Evolutionary conservation across 2,888 invertebrate species (phyloP), one percentile per base, ranked within the genome.

Genomic region (Tiphia femorata): DNA sequence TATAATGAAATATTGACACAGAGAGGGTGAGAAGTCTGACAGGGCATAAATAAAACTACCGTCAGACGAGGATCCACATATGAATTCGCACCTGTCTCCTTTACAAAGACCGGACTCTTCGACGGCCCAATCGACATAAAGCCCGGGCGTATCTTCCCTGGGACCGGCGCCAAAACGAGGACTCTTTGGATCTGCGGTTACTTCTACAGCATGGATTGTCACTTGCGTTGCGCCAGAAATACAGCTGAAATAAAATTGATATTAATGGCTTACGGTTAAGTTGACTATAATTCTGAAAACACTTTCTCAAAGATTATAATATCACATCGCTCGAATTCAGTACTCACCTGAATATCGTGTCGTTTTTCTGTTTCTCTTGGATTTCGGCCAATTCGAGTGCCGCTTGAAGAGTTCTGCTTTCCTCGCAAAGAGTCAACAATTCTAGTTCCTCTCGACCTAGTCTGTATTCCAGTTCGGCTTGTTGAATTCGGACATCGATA

Each of bases 391-490:
- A 80, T 73, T 95, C 93, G 59, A 95, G 86, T 57, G 91, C 90
- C n/a, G 91, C 86, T 76, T 91, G 91, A 16, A 95, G 86, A 44
- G 92, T 90, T 52, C 94, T 87, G 51, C 91, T 91, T 84, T 95
- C 95, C 85, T 95, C 95, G 64, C 93, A 88, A 71, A 95, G 87
- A 41, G 94, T 93, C 66, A 95, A 85, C 76, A 95, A 87, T 84
- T 95, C 94, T 65, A 95, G 85, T 84, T 96, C 96, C 84, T 96
- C 95, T 40, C 95, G 88, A 0, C 95, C 95, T 66, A 95, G 85
- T 80, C 94, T 91, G 83, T 95, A 95, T 80, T 95, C 95, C 70
- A 95, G 84, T 84, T 96, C 96, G 0, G 96, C 96, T 79, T 95
- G 95, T 76, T 94, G 92, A 79, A 96, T 95, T 67, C 95, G 87